Conservation (phyloP, 2,113 vertebrate genomes). For the Toxotes jaculatrix region DNA sequence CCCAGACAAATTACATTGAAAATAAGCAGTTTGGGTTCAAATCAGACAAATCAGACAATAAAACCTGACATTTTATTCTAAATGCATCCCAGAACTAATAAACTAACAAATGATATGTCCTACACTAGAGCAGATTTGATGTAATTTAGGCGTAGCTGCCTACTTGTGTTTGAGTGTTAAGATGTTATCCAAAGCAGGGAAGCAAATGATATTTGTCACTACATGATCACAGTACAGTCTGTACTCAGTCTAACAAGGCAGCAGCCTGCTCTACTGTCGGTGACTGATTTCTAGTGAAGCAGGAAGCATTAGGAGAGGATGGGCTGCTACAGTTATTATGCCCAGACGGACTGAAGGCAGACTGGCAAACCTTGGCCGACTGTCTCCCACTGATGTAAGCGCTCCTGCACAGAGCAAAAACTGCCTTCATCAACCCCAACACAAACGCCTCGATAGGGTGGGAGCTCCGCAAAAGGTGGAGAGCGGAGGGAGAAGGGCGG, state of each 20-base stretch:
- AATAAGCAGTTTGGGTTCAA: not conserved
- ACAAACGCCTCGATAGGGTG: slow-evolving; percentile 89
- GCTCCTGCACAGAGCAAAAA: slow-evolving; percentile 90
- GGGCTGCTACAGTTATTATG: slow-evolving; percentile 52
- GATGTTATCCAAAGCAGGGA: slow-evolving; percentile 35
- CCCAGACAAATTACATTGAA: not conserved
- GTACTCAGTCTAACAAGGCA: not conserved
- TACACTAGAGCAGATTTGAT: slow-evolving; percentile 5
- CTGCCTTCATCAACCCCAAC: slow-evolving; percentile 88
- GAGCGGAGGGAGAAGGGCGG: slow-evolving; percentile 87
- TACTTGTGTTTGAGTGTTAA: slow-evolving; percentile 8
- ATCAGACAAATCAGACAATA: not conserved
- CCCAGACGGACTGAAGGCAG: slow-evolving; percentile 60
- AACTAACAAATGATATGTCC: not conserved
- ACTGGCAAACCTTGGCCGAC: slow-evolving; percentile 90
- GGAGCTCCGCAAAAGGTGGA: slow-evolving; percentile 89
- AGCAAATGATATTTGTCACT: not conserved
- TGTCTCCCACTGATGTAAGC: slow-evolving; percentile 88
- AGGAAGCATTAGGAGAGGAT: slow-evolving; percentile 23
- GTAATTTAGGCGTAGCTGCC: not conserved
- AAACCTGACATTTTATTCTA: not conserved
- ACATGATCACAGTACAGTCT: not conserved
- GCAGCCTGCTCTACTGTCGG: slow-evolving; percentile 14
- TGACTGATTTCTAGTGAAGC: slow-evolving; percentile 28
- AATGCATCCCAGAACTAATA: not conserved